Base-by-base conservation (phyloP, 37 sponge, comb jelly and placozoan genomes). In the Beroe forskalii region DNA sequence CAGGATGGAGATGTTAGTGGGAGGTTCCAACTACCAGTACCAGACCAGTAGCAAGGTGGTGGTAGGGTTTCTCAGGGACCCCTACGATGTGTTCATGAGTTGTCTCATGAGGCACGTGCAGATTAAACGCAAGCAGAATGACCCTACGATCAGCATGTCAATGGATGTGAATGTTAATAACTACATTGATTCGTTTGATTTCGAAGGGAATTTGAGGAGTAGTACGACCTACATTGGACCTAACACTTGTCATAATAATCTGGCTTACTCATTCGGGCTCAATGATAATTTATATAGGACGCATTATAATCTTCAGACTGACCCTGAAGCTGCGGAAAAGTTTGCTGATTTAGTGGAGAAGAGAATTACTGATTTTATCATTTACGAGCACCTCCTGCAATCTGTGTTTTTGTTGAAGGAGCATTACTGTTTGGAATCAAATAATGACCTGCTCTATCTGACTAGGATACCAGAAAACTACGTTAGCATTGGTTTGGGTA, bases 401-500 rank as follows among this genome's bases (percentile, higher is more conserved):
- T 80, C 86, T 24, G 17, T 80, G 55, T 80, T 80, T 25, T 23
- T 80, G 55, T 44, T 80, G n/a, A 41, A 20, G 30, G 55, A 80
- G 48, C n/a, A 43, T 17, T 80, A 80, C 30, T 80, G 86, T 43
- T 37, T 80, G 35, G n/a, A n/a, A n/a, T n/a, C n/a, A n/a, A 37
- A 23, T 2, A 19, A 80, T 2, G 86, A 80, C 27, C n/a, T 41
- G 40, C 86, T 80, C 55, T 80, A 42, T 25, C 55, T 80, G 1
- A 23, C 86, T 6, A 41, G 86, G 19, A 4, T 80, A 1, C 44
- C 55, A 6, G 86, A 80, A 44, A 80, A 38, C 30, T 80, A 35
- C 27, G 86, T 80, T 48, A 37, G 86, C 3, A 41, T 80, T 25
- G 86, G 86, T 17, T 24, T 80, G 86, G 86, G 86, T 19, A 44